These are phyloP conservation scores for Hafferia zeledoni DNA, from an alignment of 2,797 vertebrate species.

Conservation along the genomic window DNA sequence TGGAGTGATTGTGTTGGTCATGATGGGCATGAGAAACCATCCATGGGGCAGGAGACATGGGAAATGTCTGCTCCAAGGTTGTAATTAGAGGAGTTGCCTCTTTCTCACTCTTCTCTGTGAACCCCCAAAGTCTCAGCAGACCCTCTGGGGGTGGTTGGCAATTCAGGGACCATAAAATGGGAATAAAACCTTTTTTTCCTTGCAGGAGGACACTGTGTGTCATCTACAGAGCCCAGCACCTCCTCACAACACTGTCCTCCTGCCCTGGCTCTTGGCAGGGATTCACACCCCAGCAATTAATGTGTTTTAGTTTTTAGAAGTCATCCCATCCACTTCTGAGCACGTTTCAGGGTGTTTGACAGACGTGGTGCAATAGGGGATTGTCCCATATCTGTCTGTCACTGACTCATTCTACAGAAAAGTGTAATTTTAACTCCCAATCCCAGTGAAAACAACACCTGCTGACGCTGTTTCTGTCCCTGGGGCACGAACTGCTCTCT, in stretches of 20 bases:
- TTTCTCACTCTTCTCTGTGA: not conserved
- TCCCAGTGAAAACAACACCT: not conserved
- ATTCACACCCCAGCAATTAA: not conserved
- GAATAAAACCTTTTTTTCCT: not conserved
- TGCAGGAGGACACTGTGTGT: not conserved
- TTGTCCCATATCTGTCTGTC: not conserved
- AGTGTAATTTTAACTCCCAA: not conserved
- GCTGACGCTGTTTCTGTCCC: not conserved
- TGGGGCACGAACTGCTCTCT: not conserved
- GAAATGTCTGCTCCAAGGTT: rapidly evolving
- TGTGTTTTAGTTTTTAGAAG: not conserved
- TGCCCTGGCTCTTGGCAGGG: not conserved
- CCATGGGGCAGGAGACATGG: not conserved
- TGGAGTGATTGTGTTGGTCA: not conserved
- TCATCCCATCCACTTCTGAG: not conserved
- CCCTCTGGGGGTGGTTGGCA: not conserved
- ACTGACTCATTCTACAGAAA: not conserved
- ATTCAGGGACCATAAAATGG: not conserved
- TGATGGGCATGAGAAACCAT: not conserved
- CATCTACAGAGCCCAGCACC: not conserved
- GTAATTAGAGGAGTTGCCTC: not conserved
- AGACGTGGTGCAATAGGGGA: not conserved
- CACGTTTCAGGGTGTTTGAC: not conserved
- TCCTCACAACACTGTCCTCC: not conserved
- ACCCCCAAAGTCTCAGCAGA: not conserved